A percentile compares a stretch with the other conserved stretches of the same genome.
Conservation (phyloP, 2,888 invertebrate species). For the Scrobipalpa atriplicella region DNA sequence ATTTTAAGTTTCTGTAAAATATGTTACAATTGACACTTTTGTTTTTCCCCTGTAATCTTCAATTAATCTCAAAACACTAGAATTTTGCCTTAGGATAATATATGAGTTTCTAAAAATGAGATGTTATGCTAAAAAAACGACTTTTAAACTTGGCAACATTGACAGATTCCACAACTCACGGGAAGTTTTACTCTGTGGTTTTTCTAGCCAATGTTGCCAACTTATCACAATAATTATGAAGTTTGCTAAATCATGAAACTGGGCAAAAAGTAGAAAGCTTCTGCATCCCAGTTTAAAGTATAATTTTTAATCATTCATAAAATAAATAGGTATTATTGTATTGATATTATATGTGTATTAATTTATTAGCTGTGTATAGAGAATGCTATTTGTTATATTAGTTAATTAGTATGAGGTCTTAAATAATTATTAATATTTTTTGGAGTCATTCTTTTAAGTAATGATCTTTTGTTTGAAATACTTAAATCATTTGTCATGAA, state of each 20-base stretch:
- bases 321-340: slow-evolving; percentile 20
- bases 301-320: slow-evolving; percentile 11
- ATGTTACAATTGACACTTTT: no score
- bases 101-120: neutral
- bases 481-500: neutral
- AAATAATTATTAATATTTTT: neutral
- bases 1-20: no score
- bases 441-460: slow-evolving; percentile 6
- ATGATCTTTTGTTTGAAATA: no score
- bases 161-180: neutral
- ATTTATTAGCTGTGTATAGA: slow-evolving; percentile 22
- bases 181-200: no score
- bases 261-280: neutral
- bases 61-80: no score
- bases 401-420: slow-evolving; percentile 3
- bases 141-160: neutral
- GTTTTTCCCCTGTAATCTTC: no score
- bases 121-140: neutral
- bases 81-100: neutral
- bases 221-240: neutral
- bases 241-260: neutral
- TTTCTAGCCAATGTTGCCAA: neutral
- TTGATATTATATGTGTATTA: slow-evolving; percentile 29
- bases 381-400: slow-evolving; percentile 10
- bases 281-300: neutral